These are phyloP conservation scores for Micronycteris hirsuta DNA, from an alignment of 2,113 vertebrate species.

Conservation along the genomic window DNA sequence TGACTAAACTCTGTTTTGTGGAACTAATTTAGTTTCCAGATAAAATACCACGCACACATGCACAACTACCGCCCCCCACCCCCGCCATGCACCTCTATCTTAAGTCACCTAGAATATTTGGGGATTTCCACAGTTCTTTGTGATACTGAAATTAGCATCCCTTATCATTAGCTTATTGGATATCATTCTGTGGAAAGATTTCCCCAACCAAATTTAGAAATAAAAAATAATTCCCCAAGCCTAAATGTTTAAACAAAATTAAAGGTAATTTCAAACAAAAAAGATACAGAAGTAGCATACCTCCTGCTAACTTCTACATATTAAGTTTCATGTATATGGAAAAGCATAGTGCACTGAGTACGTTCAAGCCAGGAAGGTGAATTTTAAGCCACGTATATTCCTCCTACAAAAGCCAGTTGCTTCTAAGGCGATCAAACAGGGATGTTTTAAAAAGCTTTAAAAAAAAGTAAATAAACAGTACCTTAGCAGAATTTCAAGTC, in stretches of 20 bases:
- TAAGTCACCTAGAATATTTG: not conserved
- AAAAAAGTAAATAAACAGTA: not conserved
- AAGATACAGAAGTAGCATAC: not conserved
- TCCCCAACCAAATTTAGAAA: slow-evolving; percentile 32
- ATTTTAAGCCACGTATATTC: not conserved
- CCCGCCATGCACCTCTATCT: not conserved
- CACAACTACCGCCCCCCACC: too few relatives aligned
- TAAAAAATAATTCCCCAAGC: not conserved
- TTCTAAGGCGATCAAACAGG: not conserved
- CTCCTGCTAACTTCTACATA: not conserved
- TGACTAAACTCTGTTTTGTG: not conserved
- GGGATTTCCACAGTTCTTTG: not conserved
- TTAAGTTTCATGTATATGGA: not conserved
- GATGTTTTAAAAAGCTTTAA: not conserved
- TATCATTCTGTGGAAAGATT: not conserved
- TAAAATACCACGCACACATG: not conserved
- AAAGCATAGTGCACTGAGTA: not conserved
- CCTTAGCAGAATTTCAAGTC: not conserved
- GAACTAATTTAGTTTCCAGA: slow-evolving; percentile 17
- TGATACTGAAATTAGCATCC: slow-evolving; percentile 13
- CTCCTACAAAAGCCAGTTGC: not conserved
- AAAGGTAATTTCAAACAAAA: slow-evolving; percentile 2
- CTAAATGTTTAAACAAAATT: slow-evolving; percentile 24
- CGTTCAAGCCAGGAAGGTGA: not conserved
- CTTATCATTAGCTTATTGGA: not conserved